These are phyloP conservation scores for Schizopygopsis pylzovi DNA, from an alignment of 2,797 vertebrate genomes.

Conservation along the genomic window DNA sequence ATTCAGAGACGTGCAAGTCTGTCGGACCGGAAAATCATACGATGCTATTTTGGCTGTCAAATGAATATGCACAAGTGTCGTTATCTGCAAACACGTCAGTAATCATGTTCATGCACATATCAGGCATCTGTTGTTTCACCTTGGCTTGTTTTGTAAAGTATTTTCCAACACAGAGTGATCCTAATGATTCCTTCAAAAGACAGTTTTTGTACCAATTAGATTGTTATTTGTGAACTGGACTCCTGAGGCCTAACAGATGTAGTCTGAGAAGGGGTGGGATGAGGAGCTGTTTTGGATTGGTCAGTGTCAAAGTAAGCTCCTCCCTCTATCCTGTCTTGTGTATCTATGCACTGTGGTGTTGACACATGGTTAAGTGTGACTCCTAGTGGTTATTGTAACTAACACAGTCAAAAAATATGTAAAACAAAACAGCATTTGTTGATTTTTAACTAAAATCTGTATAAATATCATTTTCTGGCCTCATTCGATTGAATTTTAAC, in stretches of 20 bases:
- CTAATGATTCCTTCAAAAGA: constrained; percentile 6
- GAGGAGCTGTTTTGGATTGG: constrained; percentile 24
- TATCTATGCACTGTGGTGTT: background rate
- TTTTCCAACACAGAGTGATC: background rate
- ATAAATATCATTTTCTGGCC: background rate
- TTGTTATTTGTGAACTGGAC: constrained; percentile 2
- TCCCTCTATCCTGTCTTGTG: background rate
- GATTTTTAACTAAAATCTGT: background rate
- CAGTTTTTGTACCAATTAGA: background rate
- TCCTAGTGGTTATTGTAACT: constrained; percentile 18
- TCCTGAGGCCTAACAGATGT: constrained; percentile 21
- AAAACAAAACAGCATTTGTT: background rate
- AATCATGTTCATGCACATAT: constrained; percentile 17
- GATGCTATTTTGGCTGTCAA: constrained; percentile 77
- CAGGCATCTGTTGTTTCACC: constrained; percentile 4
- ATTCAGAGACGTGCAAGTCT: constrained; percentile 75
- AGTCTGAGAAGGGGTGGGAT: constrained; percentile 25
- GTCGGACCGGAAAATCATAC: constrained; percentile 77
- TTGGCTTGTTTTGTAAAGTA: background rate
- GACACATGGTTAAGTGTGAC: constrained; percentile 3
- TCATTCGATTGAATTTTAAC: background rate
- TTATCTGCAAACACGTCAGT: constrained; percentile 3
- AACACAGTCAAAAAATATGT: background rate
- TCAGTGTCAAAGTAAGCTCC: constrained; percentile 22
- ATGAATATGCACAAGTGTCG: constrained; percentile 60